Percentiles rank a stretch among this genome's conserved stretches.
phyloP scores from a whole-genome alignment of 2,113 vertebrate genomes.

The Sander lucioperca region DNA sequence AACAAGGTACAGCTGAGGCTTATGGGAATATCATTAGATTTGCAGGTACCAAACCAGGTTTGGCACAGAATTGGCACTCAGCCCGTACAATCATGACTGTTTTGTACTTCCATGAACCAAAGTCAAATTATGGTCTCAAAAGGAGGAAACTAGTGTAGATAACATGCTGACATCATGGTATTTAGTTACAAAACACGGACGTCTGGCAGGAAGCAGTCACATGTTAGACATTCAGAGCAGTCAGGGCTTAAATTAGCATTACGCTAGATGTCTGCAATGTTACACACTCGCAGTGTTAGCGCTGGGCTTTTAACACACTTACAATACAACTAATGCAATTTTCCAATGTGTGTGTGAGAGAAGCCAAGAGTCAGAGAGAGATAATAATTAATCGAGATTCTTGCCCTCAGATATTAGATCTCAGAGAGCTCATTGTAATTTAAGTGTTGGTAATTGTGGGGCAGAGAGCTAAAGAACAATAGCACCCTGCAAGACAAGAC shows the following conservation, averaged over 20 bases:
- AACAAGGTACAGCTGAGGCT: too few relatives aligned
- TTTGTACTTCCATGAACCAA: constrained; percentile 8
- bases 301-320: neutral
- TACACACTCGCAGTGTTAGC: neutral
- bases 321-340: neutral
- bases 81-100: neutral
- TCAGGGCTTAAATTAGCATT: neutral
- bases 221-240: constrained; percentile 22
- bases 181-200: constrained; percentile 29
- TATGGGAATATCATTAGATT: too few relatives aligned
- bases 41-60: neutral
- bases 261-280: neutral
- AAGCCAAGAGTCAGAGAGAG: constrained; percentile 3
- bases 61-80: too few relatives aligned
- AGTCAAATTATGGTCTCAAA: constrained; percentile 14
- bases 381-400: constrained; percentile 27
- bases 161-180: constrained; percentile 46
- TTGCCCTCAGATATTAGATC: constrained; percentile 55
- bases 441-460: constrained; percentile 51
- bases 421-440: constrained; percentile 66
- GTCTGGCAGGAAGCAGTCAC: constrained; percentile 55
- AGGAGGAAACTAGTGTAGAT: constrained; percentile 21
- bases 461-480: constrained; percentile 57
- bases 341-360: neutral
- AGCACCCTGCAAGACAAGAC: constrained; percentile 28